These are phyloP conservation scores for Palloptera scutellata DNA, from an alignment of 2,888 invertebrate species.

Conservation along the genomic window DNA sequence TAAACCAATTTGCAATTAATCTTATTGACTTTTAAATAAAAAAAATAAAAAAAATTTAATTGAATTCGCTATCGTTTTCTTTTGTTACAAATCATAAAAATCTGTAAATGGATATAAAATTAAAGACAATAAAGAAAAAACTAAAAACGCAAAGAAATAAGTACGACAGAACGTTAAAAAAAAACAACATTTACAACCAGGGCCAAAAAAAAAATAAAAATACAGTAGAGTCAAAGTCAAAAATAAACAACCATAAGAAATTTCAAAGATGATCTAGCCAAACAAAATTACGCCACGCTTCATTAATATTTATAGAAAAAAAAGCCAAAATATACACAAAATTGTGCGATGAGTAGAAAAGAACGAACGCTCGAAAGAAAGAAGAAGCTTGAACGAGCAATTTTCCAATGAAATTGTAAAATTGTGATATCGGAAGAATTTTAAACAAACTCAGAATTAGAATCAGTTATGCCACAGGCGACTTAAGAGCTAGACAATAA, in stretches of 20 bases:
- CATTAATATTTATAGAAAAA: slow-evolving; percentile 34
- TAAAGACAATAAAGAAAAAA: slow-evolving; percentile 8
- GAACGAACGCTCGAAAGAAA: slow-evolving; percentile 2
- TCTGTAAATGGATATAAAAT: slow-evolving; percentile 51
- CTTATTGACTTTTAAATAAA: slow-evolving; percentile 33
- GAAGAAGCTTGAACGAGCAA: slow-evolving; percentile 26
- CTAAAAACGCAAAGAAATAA: slow-evolving; percentile 15
- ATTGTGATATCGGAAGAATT: slow-evolving; percentile 14
- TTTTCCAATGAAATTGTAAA: neutral
- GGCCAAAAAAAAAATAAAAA: slow-evolving; percentile 2
- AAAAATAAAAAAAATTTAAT: too few species aligned
- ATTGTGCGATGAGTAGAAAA: neutral
- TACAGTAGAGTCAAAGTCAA: neutral
- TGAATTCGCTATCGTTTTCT: slow-evolving; percentile 18
- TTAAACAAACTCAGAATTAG: neutral
- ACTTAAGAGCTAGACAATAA: slow-evolving; percentile 20
- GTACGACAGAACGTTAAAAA: slow-evolving; percentile 7
- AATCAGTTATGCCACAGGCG: slow-evolving; percentile 44
- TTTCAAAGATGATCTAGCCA: slow-evolving; percentile 15
- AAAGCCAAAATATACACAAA: slow-evolving; percentile 16
- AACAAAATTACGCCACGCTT: slow-evolving; percentile 40
- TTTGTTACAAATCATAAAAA: slow-evolving; percentile 55
- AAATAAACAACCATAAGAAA: neutral
- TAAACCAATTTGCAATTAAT: slow-evolving; percentile 29
- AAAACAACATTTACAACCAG: slow-evolving; percentile 7